These are phyloP conservation scores for Epinotia demarniana DNA, from an alignment of 2,888 invertebrate genomes.

Conservation along the genomic window DNA sequence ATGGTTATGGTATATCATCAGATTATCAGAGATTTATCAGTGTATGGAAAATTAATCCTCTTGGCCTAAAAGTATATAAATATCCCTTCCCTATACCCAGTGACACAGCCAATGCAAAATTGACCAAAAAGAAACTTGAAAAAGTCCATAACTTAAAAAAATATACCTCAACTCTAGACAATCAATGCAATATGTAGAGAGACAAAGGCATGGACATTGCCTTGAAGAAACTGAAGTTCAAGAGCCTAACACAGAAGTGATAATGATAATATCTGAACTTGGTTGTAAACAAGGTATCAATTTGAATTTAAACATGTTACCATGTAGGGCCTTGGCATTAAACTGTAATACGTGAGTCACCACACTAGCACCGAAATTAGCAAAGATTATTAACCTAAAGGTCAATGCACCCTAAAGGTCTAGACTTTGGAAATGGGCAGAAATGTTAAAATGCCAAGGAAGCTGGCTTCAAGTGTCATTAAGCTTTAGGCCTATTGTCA, in stretches of 20 bases:
- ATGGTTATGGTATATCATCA: no score
- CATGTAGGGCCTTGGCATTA: conserved; percentile 66
- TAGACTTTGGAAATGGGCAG: conserved; percentile 16
- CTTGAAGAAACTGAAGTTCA: conserved; percentile 14
- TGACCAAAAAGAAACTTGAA: no score
- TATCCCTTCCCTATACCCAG: no score
- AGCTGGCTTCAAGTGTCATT: neutral
- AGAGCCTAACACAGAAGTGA: conserved; percentile 1
- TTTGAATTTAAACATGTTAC: conserved; percentile 6
- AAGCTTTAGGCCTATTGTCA: neutral
- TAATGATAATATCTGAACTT: conserved; percentile 4
- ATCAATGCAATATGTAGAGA: neutral
- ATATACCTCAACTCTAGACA: neutral
- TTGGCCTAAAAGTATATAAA: no score
- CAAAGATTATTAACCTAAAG: conserved; percentile 60
- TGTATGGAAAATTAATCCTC: no score
- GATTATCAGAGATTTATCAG: no score
- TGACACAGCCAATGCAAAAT: no score
- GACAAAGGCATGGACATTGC: conserved; percentile 9
- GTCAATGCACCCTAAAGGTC: conserved; percentile 60
- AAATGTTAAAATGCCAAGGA: neutral
- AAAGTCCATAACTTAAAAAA: no score
- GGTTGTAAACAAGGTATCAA: conserved; percentile 8
- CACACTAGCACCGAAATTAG: conserved; percentile 56
- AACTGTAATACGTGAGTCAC: conserved; percentile 60